Base-by-base conservation (phyloP, 1,140 invertebrate genomes). In the Bathynomus jamesi region DNA sequence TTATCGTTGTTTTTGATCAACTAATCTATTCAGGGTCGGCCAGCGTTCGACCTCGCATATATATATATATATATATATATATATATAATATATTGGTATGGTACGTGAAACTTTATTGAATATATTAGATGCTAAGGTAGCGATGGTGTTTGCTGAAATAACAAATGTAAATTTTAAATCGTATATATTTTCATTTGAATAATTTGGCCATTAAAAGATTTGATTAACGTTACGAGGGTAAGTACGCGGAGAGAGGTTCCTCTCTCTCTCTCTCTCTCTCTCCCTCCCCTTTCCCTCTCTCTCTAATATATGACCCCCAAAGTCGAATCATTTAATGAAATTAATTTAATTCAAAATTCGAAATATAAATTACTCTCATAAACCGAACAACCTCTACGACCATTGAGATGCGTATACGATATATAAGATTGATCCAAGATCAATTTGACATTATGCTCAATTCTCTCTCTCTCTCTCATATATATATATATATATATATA, bases 401-500 rank as follows among this genome's bases (percentile, higher is more conserved):
- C n/a, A n/a, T n/a, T 40, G 32, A 17, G 32, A 40, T 17, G 17
- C 17, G 32, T 7, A 17, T 7, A 40, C 17, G 32, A 40, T 40
- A 17, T 17, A 7, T 40, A 40, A 40, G 7, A 40, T n/a, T n/a
- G n/a, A n/a, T n/a, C n/a, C n/a, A n/a, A n/a, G n/a, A n/a, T n/a
- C n/a, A n/a, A n/a, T n/a, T n/a, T n/a, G n/a, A n/a, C n/a, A n/a
- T n/a, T 40, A 40, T 40, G 17, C 17, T 8, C 17, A 40, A 8
- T 8, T 40, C 7, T 40, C 7, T 40, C 7, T 40, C 7, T 40
- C 7, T 40, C 7, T 40, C 7, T 53, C 21, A 53, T 53, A 61
- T 69, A 29, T 69, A 53, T 53, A 53, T 53, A 61, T 31, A 31
- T 69, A 61, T 69, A 61, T 69, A 29, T 62, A 61, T 63, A 61